Conservation (phyloP, 2,888 invertebrate genomes). For the Nomada flava region DNA sequence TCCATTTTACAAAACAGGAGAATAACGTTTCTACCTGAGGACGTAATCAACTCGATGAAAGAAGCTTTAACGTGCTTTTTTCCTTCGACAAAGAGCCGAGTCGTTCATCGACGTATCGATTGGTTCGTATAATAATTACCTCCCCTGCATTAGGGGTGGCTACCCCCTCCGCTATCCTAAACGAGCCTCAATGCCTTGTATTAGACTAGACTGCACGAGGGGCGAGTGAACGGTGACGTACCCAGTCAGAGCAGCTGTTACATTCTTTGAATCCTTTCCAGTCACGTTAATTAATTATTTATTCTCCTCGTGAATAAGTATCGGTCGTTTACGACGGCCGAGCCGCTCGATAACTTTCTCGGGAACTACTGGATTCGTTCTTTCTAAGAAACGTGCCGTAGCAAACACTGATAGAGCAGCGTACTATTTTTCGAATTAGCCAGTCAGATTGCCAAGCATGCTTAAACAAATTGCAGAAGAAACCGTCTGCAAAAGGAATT, state of each 20-base stretch:
- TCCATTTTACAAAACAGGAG: neutral
- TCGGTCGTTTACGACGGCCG: conserved; percentile 59
- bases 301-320: conserved; percentile 72
- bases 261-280: conserved; percentile 69
- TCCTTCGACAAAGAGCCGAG: conserved; percentile 64
- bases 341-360: conserved; percentile 54
- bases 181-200: conserved; percentile 69
- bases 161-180: conserved; percentile 68
- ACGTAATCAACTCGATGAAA: conserved; percentile 22
- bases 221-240: conserved; percentile 41
- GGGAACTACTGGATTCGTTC: conserved; percentile 59
- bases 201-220: conserved; percentile 72
- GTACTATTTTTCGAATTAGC: too few relatives aligned
- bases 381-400: conserved; percentile 59
- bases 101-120: conserved; percentile 82
- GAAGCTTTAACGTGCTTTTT: conserved; percentile 56
- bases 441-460: too few relatives aligned
- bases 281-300: conserved; percentile 77
- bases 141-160: conserved; percentile 80
- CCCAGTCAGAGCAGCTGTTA: conserved; percentile 70
- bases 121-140: conserved; percentile 83
- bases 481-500: too few relatives aligned
- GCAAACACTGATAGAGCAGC: conserved; percentile 25
- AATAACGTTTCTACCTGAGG: conserved; percentile 19
- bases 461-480: too few relatives aligned